Conservation (phyloP, 2,113 vertebrate species). For the Sakesphorus luctuosus region DNA sequence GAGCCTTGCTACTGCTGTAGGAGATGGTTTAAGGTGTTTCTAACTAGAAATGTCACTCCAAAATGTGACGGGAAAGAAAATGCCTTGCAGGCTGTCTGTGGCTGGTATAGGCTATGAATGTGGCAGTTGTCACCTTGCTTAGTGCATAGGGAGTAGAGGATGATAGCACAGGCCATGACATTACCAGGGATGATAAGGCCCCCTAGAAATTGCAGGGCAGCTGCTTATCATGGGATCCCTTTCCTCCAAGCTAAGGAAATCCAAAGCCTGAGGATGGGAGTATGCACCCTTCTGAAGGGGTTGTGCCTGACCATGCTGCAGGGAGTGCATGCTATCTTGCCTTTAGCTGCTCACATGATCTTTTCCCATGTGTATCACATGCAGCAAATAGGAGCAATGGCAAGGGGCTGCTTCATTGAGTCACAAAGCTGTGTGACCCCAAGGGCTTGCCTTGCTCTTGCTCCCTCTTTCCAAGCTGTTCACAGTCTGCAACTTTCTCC, state of each 20-base stretch:
- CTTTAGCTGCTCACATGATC: background rate
- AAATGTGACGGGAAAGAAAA: background rate
- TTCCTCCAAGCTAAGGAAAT: background rate
- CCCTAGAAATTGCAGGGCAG: background rate
- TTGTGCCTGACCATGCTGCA: background rate
- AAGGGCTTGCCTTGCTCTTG: background rate
- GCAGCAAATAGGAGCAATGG: background rate
- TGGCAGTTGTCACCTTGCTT: background rate
- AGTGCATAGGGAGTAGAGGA: background rate
- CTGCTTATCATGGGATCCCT: background rate
- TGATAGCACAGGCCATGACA: background rate
- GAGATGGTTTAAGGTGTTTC: background rate
- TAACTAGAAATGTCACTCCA: background rate
- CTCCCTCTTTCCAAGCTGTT: background rate
- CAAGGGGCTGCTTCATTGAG: background rate
- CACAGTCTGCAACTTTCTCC: background rate
- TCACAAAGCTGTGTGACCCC: background rate
- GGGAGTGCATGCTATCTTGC: background rate
- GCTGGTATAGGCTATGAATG: background rate
- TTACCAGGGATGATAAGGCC: background rate
- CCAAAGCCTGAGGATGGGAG: background rate
- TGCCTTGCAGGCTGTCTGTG: background rate
- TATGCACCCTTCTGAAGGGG: background rate
- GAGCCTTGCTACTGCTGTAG: background rate
- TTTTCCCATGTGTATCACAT: background rate